These are phyloP conservation scores for Perca flavescens DNA, from an alignment of 2,113 vertebrate genomes.

Conservation along the genomic window DNA sequence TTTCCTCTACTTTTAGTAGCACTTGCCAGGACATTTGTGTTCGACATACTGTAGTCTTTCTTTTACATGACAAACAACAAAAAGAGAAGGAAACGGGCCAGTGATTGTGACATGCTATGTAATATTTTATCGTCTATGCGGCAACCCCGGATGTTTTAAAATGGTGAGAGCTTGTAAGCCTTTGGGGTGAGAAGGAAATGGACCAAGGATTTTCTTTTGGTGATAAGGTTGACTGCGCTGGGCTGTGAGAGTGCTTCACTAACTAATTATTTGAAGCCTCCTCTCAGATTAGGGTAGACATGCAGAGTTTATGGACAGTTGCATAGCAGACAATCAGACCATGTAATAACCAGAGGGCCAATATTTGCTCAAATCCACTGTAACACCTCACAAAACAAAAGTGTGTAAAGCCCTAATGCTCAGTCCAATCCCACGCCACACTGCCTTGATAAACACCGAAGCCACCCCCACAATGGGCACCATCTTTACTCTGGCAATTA, in stretches of 20 bases:
- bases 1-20: background rate
- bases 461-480: slow-evolving; percentile 66
- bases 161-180: slow-evolving; percentile 63
- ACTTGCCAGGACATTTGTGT: background rate
- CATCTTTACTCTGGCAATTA: slow-evolving; percentile 82
- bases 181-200: slow-evolving; percentile 64
- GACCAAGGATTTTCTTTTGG: slow-evolving; percentile 65
- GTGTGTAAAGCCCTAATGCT: slow-evolving; percentile 65
- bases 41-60: slow-evolving; percentile 16
- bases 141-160: slow-evolving; percentile 43
- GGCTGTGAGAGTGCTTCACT: slow-evolving; percentile 70
- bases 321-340: slow-evolving; percentile 74
- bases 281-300: slow-evolving; percentile 71
- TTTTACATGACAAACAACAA: slow-evolving; percentile 31
- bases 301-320: slow-evolving; percentile 66
- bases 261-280: slow-evolving; percentile 77
- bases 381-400: slow-evolving; percentile 80
- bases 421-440: slow-evolving; percentile 72
- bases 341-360: slow-evolving; percentile 73
- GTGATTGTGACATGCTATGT: slow-evolving; percentile 47
- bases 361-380: slow-evolving; percentile 77
- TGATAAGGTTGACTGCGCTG: slow-evolving; percentile 64
- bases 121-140: slow-evolving; percentile 48
- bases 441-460: slow-evolving; percentile 68
- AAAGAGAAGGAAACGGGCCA: slow-evolving; percentile 1